A percentile compares a stretch with the other conserved stretches of the same genome.
phyloP scores from a whole-genome alignment of 2,888 invertebrate species.

The Alloplasta piceator region DNA sequence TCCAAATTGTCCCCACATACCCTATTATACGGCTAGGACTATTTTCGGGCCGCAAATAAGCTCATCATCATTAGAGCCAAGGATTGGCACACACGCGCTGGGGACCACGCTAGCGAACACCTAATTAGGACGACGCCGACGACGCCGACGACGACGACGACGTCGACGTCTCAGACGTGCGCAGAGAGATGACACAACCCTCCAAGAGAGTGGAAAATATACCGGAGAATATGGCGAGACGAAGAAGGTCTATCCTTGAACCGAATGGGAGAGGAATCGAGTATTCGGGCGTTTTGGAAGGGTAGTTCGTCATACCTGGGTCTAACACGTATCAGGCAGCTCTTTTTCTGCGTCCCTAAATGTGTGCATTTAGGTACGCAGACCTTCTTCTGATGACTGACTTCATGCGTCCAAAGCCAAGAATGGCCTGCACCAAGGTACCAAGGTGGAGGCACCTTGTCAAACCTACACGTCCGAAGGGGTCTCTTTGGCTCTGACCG shows the following conservation, averaged over 20 bases:
- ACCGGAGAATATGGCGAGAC: slow-evolving; percentile 9
- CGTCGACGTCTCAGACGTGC: slow-evolving; percentile 72
- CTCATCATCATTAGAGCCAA: slow-evolving; percentile 77
- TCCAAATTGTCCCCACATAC: too few relatives aligned
- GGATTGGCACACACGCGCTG: slow-evolving; percentile 29
- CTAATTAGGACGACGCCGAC: slow-evolving; percentile 76
- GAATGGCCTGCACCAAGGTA: slow-evolving; percentile 27
- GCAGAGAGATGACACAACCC: slow-evolving; percentile 72
- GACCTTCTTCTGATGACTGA: too few relatives aligned
- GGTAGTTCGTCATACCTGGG: slow-evolving; percentile 11
- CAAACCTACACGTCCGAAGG: background rate
- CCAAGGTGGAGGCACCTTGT: background rate
- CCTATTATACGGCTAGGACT: background rate
- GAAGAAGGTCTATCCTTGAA: slow-evolving; percentile 34
- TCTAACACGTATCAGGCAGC: background rate
- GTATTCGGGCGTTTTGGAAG: slow-evolving; percentile 17
- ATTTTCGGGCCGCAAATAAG: slow-evolving; percentile 75
- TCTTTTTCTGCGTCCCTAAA: too few relatives aligned
- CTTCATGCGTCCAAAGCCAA: background rate
- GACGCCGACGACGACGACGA: slow-evolving; percentile 66
- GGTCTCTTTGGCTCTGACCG: slow-evolving; percentile 10
- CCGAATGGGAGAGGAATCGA: background rate
- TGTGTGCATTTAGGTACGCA: too few relatives aligned
- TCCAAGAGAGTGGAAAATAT: slow-evolving; percentile 36
- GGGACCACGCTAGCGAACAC: slow-evolving; percentile 62